Base-by-base conservation (phyloP, 2,888 invertebrate genomes). In the Drosophila tripunctata region DNA sequence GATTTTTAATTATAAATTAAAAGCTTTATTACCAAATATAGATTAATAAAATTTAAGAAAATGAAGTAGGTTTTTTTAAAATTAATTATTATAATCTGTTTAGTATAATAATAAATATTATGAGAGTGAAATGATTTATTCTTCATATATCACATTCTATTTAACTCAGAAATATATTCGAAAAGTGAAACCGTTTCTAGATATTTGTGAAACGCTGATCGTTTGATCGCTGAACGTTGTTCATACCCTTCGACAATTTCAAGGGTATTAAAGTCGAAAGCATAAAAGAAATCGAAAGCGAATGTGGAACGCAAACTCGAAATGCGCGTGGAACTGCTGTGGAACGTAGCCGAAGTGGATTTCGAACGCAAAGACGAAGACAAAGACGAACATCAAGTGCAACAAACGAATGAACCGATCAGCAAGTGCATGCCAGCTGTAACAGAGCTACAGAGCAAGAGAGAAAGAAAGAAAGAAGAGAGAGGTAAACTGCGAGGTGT, bases 191-290 rank as follows among this genome's bases (percentile, higher is more conserved):
- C n/a, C n/a, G n/a, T n/a, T n/a, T n/a, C n/a, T n/a, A n/a, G n/a
- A n/a, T n/a, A n/a, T n/a, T n/a, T n/a, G n/a, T n/a, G n/a, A n/a
- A n/a, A n/a, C n/a, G n/a, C n/a, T n/a, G n/a, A n/a, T n/a, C n/a
- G n/a, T n/a, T n/a, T n/a, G n/a, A 6, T 4, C 10, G 12, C 2
- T 5, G 19, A 24, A 8, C 27, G 21, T 8, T 38, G 30, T 12
- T 61, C 38, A 57, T 70, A 52, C 54, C 51, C 65, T 47, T 58
- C 40, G 48, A 31, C 43, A 51, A 38, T 63, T 82, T 72, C 72
- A 85, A 85, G 83, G 86, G 83, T 80, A 83, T 77, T 43, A 77
- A 84, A 87, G 87, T 71, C 82, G 82, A 87, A 83, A 87, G 85
- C 82, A 60, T 71, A 68, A 83, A 78, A 78, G 84, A 85, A 85